Evolutionary conservation across 2,888 invertebrate species (phyloP).

Genomic region (Coecobrya sp.): DNA sequence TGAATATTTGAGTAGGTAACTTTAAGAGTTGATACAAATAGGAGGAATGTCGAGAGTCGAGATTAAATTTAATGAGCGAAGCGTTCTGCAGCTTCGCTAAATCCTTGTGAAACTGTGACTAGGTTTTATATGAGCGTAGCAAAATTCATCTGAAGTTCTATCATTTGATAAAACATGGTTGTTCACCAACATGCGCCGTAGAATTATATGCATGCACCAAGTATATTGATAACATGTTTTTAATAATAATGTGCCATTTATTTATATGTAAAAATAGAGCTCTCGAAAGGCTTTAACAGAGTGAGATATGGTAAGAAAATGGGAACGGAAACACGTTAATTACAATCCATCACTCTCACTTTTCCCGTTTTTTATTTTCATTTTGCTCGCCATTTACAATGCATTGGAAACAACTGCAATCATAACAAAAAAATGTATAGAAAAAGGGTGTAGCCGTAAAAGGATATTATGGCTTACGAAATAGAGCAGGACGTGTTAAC

Average conservation of each 20-base stretch:
- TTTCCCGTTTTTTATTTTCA: neutral
- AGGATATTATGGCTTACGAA: neutral
- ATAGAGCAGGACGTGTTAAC: neutral
- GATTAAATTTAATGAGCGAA: slow-evolving; percentile 36
- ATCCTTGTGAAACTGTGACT: neutral
- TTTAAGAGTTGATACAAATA: neutral
- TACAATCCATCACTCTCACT: slow-evolving; percentile 51
- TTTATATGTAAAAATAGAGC: too few species aligned
- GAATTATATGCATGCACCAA: too few species aligned
- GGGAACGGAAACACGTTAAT: slow-evolving; percentile 16
- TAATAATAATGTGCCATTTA: too few species aligned
- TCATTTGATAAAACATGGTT: too few species aligned
- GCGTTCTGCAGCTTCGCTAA: neutral
- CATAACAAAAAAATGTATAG: neutral
- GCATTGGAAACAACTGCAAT: neutral
- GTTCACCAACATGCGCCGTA: too few species aligned
- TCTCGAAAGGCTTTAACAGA: too few species aligned
- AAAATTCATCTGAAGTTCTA: neutral
- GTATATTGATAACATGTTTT: too few species aligned
- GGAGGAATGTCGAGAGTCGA: neutral
- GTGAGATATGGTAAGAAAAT: neutral
- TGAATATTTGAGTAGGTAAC: neutral
- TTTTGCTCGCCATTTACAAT: neutral
- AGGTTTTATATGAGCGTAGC: neutral
- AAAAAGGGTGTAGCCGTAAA: neutral